These are phyloP conservation scores for Phalacrocorax brasilianus DNA, from an alignment of 2,113 vertebrate genomes.

Conservation along the genomic window DNA sequence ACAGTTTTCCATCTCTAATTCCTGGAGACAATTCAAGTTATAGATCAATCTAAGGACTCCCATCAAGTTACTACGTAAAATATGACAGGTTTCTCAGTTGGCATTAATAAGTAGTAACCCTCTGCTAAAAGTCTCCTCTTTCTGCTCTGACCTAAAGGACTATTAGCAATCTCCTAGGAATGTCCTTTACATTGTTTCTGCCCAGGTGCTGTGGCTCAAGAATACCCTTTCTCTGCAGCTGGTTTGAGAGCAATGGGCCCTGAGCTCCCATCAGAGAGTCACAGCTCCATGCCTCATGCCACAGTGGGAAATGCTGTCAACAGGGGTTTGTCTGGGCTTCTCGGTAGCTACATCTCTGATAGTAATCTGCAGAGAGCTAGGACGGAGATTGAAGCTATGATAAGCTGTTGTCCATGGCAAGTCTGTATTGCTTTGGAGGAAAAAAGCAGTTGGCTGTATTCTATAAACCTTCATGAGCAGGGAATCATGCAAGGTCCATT, in stretches of 20 bases:
- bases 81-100: neutral
- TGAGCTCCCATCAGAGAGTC: neutral
- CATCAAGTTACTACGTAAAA: neutral
- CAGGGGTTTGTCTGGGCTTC: neutral
- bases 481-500: neutral
- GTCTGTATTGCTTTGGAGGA: neutral
- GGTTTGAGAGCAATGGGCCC: neutral
- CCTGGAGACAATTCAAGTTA: neutral
- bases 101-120: neutral
- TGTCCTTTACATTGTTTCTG: neutral
- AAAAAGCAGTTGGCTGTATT: neutral
- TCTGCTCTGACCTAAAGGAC: neutral
- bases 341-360: neutral
- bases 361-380: neutral
- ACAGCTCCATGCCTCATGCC: accelerated
- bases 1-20: neutral
- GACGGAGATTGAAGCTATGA: neutral
- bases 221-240: neutral
- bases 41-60: neutral
- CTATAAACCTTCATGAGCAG: neutral
- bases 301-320: accelerated
- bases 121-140: neutral
- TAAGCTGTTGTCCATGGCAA: neutral
- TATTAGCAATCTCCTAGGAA: neutral
- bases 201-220: neutral